phyloP scores from a whole-genome alignment of 2,113 vertebrate genomes.

The Uropsilus gracilis region DNA sequence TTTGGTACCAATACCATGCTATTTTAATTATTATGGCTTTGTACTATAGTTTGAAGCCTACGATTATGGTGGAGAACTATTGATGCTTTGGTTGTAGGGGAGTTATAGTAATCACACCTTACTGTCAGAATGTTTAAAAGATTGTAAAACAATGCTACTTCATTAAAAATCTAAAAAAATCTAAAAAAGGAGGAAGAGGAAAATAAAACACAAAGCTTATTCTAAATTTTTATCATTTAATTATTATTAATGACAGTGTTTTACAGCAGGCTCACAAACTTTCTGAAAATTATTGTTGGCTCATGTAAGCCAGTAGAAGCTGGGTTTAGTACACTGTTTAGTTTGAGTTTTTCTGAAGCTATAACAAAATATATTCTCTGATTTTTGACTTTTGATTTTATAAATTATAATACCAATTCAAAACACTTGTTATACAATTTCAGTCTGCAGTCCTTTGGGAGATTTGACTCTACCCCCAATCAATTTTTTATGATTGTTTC shows the following conservation, averaged over 20 bases:
- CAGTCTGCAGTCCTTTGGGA: background rate
- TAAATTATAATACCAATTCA: background rate
- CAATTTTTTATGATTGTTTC: background rate
- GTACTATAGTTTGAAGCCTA: too few species aligned
- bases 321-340: background rate
- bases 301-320: background rate
- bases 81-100: too few species aligned
- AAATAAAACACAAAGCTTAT: background rate
- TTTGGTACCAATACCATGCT: too few species aligned
- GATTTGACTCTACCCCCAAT: background rate
- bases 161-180: too few species aligned
- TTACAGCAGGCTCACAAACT: background rate
- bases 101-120: too few species aligned
- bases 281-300: background rate
- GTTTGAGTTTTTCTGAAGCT: constrained; percentile 2
- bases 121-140: too few species aligned
- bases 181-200: too few species aligned
- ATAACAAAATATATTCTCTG: background rate
- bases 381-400: constrained; percentile 49
- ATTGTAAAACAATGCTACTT: too few species aligned
- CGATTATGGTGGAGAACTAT: too few species aligned
- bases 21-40: too few species aligned
- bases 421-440: background rate
- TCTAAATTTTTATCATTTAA: constrained; percentile 18
- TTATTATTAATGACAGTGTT: background rate